Percentiles rank a stretch among this genome's conserved stretches.
Evolutionary conservation across 2,797 vertebrate species (phyloP).

Genomic region (Alcedo quadribrachys): DNA sequence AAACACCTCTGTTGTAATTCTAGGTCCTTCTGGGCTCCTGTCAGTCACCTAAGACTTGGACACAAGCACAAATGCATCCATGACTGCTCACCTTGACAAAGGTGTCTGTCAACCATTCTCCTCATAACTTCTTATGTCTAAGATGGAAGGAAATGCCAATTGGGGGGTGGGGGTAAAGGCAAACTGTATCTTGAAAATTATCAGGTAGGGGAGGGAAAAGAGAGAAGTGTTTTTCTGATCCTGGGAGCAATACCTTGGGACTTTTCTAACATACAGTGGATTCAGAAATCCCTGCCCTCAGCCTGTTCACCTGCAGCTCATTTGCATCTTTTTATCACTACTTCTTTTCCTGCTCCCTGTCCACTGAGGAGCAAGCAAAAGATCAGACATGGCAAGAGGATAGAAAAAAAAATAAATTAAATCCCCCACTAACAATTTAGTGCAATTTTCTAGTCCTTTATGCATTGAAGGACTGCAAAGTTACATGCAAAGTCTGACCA

Average conservation of each 20-base stretch:
- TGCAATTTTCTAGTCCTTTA: neutral
- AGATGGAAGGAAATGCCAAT: neutral
- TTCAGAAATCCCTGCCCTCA: neutral
- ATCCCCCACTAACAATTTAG: neutral
- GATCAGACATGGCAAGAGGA: neutral
- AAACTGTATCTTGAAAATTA: neutral
- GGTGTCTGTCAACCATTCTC: neutral
- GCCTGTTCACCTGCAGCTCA: neutral
- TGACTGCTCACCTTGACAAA: neutral
- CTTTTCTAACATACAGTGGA: neutral
- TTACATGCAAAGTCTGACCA: neutral
- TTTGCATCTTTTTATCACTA: neutral
- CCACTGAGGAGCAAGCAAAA: neutral
- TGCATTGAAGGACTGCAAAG: neutral
- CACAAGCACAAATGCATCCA: neutral
- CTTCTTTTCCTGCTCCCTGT: neutral
- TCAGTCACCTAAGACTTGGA: neutral
- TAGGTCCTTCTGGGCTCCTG: neutral
- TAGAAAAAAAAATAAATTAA: neutral
- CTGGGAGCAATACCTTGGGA: neutral
- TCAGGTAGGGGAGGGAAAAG: neutral
- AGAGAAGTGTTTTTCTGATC: neutral
- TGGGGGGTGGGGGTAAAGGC: neutral
- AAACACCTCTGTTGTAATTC: neutral
- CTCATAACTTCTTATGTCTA: neutral